Evolutionary conservation across 2,888 invertebrate species (phyloP).

Genomic region (Troides aeacus): DNA sequence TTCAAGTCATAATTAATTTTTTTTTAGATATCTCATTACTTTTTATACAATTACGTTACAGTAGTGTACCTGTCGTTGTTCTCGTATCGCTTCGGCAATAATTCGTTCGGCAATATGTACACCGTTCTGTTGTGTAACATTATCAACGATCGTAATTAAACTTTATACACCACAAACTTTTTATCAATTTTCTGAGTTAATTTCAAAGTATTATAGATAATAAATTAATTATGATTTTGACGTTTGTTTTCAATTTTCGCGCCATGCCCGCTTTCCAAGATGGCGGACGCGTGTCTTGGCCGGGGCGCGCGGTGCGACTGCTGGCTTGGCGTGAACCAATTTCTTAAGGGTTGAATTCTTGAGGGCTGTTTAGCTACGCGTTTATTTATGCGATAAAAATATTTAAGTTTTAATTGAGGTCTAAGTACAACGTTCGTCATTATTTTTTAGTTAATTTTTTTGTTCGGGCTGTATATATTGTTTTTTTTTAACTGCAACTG

Average conservation of each 20-base stretch:
- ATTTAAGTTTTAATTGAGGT: too few relatives aligned
- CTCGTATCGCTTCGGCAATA: conserved; percentile 71
- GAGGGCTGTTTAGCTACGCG: conserved; percentile 62
- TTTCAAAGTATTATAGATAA: background rate
- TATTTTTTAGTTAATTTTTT: too few relatives aligned
- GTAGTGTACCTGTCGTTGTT: conserved; percentile 62
- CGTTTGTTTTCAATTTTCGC: conserved; percentile 43
- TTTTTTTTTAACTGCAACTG: too few relatives aligned
- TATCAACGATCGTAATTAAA: conserved; percentile 32
- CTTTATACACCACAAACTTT: too few relatives aligned
- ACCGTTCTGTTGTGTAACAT: conserved; percentile 75
- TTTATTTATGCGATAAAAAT: conserved; percentile 19
- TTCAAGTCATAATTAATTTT: too few relatives aligned
- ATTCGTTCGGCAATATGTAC: conserved; percentile 73
- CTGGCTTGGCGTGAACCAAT: conserved; percentile 50
- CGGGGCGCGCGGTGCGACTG: conserved; percentile 62
- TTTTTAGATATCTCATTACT: too few relatives aligned
- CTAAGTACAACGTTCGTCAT: too few relatives aligned
- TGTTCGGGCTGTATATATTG: too few relatives aligned
- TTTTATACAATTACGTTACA: conserved; percentile 1
- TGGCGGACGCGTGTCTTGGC: conserved; percentile 54
- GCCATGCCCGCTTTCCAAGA: conserved; percentile 44
- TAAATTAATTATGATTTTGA: background rate
- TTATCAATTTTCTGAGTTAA: too few relatives aligned
- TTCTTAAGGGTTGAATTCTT: conserved; percentile 45